These are phyloP conservation scores for Heliopora coerulea DNA, from an alignment of 92 coral and sea anemone species.

Conservation along the genomic window DNA sequence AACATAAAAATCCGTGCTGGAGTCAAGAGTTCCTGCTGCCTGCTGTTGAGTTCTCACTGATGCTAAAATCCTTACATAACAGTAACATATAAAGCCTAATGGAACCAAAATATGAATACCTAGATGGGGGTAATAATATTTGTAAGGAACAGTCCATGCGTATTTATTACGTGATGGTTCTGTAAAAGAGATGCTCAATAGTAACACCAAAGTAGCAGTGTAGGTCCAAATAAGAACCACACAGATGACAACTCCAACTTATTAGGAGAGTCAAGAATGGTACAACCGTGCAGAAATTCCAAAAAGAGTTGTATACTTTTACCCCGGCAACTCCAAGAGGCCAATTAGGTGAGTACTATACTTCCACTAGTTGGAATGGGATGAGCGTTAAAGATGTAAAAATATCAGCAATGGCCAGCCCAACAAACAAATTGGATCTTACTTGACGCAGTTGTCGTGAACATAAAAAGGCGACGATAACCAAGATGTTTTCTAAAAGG, in stretches of 20 bases:
- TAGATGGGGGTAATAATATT: conserved; percentile 54
- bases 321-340: conserved; percentile 58
- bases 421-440: background rate
- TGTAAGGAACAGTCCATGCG: conserved; percentile 51
- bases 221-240: conserved; percentile 20
- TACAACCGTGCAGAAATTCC: conserved; percentile 52
- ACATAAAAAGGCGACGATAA: background rate
- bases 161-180: conserved; percentile 35
- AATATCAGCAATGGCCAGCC: conserved; percentile 57
- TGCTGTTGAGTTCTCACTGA: conserved; percentile 40
- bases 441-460: background rate
- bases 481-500: background rate
- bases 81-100: conserved; percentile 44
- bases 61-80: conserved; percentile 46
- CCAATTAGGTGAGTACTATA: conserved; percentile 58
- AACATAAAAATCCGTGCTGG: background rate
- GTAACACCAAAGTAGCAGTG: conserved; percentile 28
- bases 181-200: conserved; percentile 30
- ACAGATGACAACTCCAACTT: conserved; percentile 13
- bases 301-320: conserved; percentile 43
- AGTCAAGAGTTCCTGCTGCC: background rate
- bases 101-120: conserved; percentile 54
- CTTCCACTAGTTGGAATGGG: conserved; percentile 54
- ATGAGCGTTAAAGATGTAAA: conserved; percentile 53
- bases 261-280: conserved; percentile 53